These are phyloP conservation scores for Vombatus ursinus DNA, from an alignment of 2,113 vertebrate species.

Conservation along the genomic window DNA sequence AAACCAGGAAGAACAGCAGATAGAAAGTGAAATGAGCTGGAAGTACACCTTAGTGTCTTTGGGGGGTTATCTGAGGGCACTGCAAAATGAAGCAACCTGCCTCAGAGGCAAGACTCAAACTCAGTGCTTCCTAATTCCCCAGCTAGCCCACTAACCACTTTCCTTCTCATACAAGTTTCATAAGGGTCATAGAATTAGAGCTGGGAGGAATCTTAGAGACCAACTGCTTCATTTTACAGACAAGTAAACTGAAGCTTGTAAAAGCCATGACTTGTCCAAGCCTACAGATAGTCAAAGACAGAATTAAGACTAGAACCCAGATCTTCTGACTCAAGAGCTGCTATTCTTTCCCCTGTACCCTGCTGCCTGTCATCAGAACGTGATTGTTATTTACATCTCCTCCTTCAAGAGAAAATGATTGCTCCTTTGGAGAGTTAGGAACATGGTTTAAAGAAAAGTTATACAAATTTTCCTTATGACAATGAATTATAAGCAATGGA, in stretches of 20 bases:
- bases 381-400: not conserved
- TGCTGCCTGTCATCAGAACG: not conserved
- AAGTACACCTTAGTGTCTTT: not conserved
- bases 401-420: not conserved
- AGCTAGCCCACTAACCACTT: not conserved
- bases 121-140: not conserved
- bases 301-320: not conserved
- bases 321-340: not conserved
- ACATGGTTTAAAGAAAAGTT: conserved; percentile 22
- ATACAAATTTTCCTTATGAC: conserved; percentile 36
- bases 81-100: not conserved
- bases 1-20: not conserved
- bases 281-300: not conserved
- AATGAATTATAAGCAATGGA: conserved; percentile 31
- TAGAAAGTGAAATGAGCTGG: not conserved
- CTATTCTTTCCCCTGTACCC: not conserved
- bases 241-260: not conserved
- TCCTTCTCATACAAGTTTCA: not conserved
- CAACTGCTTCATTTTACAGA: not conserved
- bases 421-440: not conserved
- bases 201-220: not conserved
- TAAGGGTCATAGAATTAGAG: not conserved
- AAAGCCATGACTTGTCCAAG: not conserved
- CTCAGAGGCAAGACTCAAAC: not conserved
- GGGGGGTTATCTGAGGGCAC: not conserved